These are phyloP conservation scores for Theristus sp. DNA, from an alignment of 2,888 invertebrate species.

Conservation along the genomic window DNA sequence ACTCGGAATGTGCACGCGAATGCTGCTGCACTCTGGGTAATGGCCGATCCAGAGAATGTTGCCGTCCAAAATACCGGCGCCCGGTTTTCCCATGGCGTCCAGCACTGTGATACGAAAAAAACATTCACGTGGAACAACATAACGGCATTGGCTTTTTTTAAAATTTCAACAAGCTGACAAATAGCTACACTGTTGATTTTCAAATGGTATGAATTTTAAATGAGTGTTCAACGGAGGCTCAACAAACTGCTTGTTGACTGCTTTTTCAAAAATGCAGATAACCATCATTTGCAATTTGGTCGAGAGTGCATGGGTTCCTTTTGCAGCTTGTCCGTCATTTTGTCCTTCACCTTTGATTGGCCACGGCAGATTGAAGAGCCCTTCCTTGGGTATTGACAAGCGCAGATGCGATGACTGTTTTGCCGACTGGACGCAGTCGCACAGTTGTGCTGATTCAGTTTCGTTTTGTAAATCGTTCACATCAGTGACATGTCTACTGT, in stretches of 20 bases:
- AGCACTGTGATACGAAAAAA: slow-evolving; percentile 19
- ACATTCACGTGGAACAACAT: too few relatives aligned
- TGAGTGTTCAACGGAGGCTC: too few relatives aligned
- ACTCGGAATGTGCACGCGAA: background rate
- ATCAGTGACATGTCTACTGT: background rate
- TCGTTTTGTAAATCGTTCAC: background rate
- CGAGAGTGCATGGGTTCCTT: too few relatives aligned
- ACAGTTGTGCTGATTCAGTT: background rate
- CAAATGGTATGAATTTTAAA: too few relatives aligned
- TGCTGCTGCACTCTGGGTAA: slow-evolving; percentile 11
- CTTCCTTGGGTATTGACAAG: too few relatives aligned
- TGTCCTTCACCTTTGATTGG: background rate
- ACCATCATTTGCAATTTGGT: too few relatives aligned
- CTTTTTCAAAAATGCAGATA: too few relatives aligned
- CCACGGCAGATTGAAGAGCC: background rate
- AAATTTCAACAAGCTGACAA: too few relatives aligned
- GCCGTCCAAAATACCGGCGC: slow-evolving; percentile 28
- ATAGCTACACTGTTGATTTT: too few relatives aligned
- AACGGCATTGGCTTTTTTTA: too few relatives aligned
- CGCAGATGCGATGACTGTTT: background rate
- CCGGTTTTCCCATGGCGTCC: slow-evolving; percentile 26
- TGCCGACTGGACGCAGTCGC: background rate
- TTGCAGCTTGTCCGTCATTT: too few relatives aligned
- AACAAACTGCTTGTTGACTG: too few relatives aligned
- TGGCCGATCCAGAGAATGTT: slow-evolving; percentile 29